phyloP scores from a whole-genome alignment of 2,113 vertebrate genomes.

The Montifringilla adamsi region DNA sequence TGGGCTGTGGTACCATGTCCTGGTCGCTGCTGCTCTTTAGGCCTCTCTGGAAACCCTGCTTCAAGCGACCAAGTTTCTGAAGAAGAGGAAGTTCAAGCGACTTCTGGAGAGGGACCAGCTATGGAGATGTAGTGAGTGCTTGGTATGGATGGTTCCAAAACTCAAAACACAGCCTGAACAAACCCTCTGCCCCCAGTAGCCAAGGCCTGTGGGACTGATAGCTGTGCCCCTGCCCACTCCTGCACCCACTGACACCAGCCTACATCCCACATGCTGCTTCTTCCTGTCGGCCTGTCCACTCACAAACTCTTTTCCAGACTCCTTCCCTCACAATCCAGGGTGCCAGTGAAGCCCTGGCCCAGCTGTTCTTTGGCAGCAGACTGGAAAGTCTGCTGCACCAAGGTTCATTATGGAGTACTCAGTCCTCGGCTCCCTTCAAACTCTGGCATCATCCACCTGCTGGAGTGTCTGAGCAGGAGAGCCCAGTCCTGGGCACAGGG shows the following conservation, averaged over 20 bases:
- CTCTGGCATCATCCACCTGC: neutral
- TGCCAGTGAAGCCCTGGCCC: neutral
- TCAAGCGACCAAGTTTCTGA: neutral
- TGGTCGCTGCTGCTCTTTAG: neutral
- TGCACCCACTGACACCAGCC: neutral
- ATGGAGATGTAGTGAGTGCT: neutral
- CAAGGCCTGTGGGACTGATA: neutral
- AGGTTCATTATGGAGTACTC: neutral
- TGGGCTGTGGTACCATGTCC: neutral
- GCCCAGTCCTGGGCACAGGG: neutral
- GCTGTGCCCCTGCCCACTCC: neutral
- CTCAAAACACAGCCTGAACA: neutral
- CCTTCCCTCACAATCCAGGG: neutral
- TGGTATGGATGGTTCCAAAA: neutral
- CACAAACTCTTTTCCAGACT: neutral
- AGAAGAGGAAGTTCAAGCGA: neutral
- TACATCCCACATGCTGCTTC: accelerated
- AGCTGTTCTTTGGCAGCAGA: neutral
- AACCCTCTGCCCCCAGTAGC: neutral
- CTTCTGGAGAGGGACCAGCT: neutral
- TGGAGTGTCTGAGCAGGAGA: neutral
- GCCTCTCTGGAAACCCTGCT: neutral
- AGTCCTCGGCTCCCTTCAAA: neutral
- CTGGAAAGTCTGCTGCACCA: neutral
- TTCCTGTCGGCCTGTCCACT: neutral